Evolutionary conservation across 1,140 invertebrate genomes (phyloP), one percentile per base, ranked within the genome.

Genomic region (Hylaeus anthracinus): DNA sequence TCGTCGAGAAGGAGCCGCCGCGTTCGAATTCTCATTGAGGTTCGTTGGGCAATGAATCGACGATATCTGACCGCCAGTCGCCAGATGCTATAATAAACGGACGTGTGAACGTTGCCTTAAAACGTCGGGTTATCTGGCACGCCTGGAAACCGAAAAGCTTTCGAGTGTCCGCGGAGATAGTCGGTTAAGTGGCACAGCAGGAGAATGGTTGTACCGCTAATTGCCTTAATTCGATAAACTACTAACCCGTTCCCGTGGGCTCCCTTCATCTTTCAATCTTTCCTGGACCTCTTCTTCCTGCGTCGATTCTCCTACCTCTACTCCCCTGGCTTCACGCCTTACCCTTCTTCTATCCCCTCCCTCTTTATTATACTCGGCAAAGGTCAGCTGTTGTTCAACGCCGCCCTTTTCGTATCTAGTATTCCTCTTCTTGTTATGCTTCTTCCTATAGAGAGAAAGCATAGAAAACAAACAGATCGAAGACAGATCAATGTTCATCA

Each of bases 221-320:
- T 91, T 91, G 89, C 88, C 87, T 90, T 91, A 90, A 90, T 91
- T 91, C 89, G 86, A 90, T 89, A 88, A 91, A 90, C 84, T 90
- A 86, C 86, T 87, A 89, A 83, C 76, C 79, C 81, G 79, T 81
- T 81, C 81, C 61, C 41, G 48, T 43, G 83, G 72, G 51, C 39
- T 63, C 73, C 72, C 78, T 71, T 43, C 66, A 65, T 82, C 79
- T 76, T 81, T 86, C 73, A 63, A 86, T 80, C 82, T 85, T 82
- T 76, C 64, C 64, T 64, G 83, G 76, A 75, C 58, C 74, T 79
- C 79, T 71, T 56, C 61, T 67, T 66, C 76, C 65, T 53, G 39
- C 65, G 60, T 73, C 37, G 55, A 43, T 55, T 70, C 37, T 72
- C 56, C 72, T 67, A 43, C 55, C 79, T 41, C 37, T 39, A 14